Evolutionary conservation across 1,140 invertebrate species (phyloP).

Genomic region (Caenorhabditis briggsae): DNA sequence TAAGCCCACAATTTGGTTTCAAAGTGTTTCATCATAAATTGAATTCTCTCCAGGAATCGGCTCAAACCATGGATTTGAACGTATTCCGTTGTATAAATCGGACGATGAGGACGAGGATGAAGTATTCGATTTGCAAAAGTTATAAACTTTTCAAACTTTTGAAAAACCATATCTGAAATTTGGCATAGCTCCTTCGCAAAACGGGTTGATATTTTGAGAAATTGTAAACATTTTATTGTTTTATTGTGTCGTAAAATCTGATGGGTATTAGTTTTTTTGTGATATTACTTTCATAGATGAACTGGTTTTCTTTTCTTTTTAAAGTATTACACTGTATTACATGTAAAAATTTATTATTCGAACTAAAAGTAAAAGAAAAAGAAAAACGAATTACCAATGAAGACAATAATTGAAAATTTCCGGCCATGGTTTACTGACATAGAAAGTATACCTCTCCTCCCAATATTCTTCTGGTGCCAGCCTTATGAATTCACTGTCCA

Average conservation of each 20-base stretch:
- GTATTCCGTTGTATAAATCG: constrained; percentile 57
- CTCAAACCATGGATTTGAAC: constrained; percentile 46
- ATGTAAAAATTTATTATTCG: background rate
- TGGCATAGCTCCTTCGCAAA: constrained; percentile 36
- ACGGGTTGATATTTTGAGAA: constrained; percentile 41
- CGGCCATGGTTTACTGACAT: no score
- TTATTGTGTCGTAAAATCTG: background rate
- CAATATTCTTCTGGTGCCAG: background rate
- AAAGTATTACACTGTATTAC: no score
- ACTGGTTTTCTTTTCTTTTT: background rate
- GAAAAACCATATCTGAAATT: background rate
- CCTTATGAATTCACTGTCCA: background rate
- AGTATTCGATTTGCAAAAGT: constrained; percentile 59
- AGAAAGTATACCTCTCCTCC: background rate
- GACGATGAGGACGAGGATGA: constrained; percentile 63
- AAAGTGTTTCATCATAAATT: background rate
- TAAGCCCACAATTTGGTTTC: background rate
- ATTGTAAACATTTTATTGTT: background rate
- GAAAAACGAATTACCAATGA: no score
- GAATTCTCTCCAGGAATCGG: background rate
- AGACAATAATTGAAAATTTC: no score
- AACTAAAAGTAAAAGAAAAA: background rate
- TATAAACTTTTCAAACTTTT: background rate
- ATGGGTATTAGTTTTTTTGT: constrained; percentile 10
- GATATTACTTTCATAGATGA: background rate